Base-by-base conservation (phyloP, 2,797 vertebrate species). In the Sphenopsis melanotis region DNA sequence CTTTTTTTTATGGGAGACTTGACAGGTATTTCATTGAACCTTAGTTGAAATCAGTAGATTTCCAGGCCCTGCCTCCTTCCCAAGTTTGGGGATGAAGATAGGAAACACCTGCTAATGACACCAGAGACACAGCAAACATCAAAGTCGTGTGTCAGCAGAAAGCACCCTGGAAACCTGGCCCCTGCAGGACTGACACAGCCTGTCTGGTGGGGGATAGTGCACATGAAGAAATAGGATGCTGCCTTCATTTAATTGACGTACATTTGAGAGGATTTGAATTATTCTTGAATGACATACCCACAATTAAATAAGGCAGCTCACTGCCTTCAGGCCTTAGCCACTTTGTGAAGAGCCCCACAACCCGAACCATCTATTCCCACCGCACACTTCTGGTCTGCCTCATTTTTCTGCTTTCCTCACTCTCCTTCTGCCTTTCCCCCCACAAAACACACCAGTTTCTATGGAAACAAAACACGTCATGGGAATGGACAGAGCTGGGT, bases 381-480 rank as follows among this genome's bases (percentile, higher is more conserved):
- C 0, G 0, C 70, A 44, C 59, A 12, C 44, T 71, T 64, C 66
- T 75, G n/a, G 30, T 68, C 63, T 24, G 15, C 63, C 53, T 47
- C 41, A 26, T 76, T 83, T 85, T 89, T 56, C 52, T 87, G 69
- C 81, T 87, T 92, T 79, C 60, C 74, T 75, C 68, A 9, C 3
- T 47, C 74, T 84, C 75, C 72, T 91, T 13, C 79, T 82, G 86
- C 76, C 81, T 88, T 91, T 57, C 47, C 69, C 81, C 76, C 53
- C 56, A 76, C 72, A 53, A 93, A 96, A 64, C 32, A 68, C 78
- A 7, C 22, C 0, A 4, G 96, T 97, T 97, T 74, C 96, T 46
- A 96, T 86, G 88, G 97, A 78, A 97, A 97, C 94, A 20, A 59
- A 91, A 29, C 80, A 77, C 46, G 15, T 89, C 92, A 93, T 30